A percentile compares a stretch with the other conserved stretches of the same genome.
phyloP scores from a whole-genome alignment of 2,113 vertebrate genomes.

The Silurus asotus region DNA sequence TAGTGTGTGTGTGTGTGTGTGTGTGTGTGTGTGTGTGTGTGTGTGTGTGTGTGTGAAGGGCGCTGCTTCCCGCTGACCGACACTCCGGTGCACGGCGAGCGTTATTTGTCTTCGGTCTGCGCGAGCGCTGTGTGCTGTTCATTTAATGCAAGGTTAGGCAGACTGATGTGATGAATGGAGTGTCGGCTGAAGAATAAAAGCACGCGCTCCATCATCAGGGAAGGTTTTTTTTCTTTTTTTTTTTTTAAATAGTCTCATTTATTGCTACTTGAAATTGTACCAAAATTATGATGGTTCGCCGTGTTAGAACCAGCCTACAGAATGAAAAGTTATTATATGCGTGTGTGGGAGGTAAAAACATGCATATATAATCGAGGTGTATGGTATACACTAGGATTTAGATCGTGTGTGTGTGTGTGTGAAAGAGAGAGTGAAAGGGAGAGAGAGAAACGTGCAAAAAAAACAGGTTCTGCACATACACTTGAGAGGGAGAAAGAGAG shows the following conservation, averaged over 20 bases:
- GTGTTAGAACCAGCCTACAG: neutral
- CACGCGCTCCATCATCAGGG: slow-evolving; percentile 76
- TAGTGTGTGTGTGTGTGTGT: too few relatives aligned
- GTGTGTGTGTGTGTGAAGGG: neutral
- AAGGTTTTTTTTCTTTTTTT: neutral
- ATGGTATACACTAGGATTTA: neutral
- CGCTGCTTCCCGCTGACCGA: slow-evolving; percentile 13
- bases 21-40: slow-evolving; percentile 4
- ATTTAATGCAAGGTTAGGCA: slow-evolving; percentile 91
- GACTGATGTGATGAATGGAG: slow-evolving; percentile 84
- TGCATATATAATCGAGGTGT: neutral
- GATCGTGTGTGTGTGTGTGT: neutral
- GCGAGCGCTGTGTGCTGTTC: slow-evolving; percentile 80
- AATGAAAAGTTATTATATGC: neutral
- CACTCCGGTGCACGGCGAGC: slow-evolving; percentile 8
- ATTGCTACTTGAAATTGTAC: slow-evolving; percentile 1
- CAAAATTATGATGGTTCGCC: neutral
- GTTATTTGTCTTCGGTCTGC: slow-evolving; percentile 69
- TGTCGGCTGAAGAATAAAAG: slow-evolving; percentile 80
- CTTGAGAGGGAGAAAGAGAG: neutral
- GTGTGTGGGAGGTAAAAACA: neutral
- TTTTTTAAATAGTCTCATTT: neutral
- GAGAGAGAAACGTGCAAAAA: neutral
- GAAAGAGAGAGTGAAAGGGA: neutral
- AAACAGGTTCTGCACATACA: neutral